These are phyloP conservation scores for Stegodyphus mimosarum DNA, from an alignment of 1,140 invertebrate genomes.

Conservation along the genomic window DNA sequence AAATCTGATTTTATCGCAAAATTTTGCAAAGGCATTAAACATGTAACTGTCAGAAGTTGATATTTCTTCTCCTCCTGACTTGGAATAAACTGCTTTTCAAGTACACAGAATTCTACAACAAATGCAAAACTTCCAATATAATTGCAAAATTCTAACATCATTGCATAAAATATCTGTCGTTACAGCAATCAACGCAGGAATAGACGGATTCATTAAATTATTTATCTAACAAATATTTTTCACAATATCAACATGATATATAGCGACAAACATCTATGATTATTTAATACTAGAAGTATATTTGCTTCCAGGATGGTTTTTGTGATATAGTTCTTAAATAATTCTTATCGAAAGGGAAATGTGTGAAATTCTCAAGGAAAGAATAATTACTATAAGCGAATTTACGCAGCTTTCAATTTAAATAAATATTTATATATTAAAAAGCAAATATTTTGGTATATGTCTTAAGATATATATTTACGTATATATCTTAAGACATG, in stretches of 20 bases:
- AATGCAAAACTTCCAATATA: background rate
- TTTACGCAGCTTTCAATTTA: no score
- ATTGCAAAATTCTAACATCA: conserved; percentile 21
- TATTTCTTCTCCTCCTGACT: no score
- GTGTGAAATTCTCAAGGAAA: no score
- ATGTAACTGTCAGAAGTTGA: no score
- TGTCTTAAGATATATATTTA: no score
- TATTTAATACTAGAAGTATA: background rate
- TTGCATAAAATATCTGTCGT: conserved; percentile 24
- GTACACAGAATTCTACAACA: conserved; percentile 7
- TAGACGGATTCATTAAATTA: conserved; percentile 27
- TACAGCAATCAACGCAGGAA: conserved; percentile 21
- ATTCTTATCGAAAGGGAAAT: background rate
- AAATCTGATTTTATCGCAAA: no score
- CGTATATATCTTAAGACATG: no score
- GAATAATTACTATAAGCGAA: no score
- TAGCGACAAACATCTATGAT: background rate
- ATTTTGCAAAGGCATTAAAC: no score
- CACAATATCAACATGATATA: background rate
- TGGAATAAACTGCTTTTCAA: no score
- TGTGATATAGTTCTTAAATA: background rate
- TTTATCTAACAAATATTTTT: background rate
- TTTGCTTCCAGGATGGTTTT: background rate
- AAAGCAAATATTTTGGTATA: no score
- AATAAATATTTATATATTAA: no score